phyloP scores from a whole-genome alignment of 2,797 vertebrate genomes.

The Amphiprion clarkii region DNA sequence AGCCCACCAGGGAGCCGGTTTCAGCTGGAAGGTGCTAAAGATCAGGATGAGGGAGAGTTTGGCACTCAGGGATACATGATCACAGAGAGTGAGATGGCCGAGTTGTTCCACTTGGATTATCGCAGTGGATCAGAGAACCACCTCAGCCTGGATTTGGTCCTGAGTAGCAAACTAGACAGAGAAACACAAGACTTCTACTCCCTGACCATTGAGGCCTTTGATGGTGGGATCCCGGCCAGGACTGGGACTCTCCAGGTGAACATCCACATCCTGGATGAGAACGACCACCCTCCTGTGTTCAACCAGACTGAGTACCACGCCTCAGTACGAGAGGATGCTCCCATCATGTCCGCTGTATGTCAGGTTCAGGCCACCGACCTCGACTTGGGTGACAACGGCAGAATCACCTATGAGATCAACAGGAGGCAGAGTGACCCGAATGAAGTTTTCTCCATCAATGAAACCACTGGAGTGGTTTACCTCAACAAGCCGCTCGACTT shows the following conservation, averaged over 20 bases:
- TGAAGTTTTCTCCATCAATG: conserved; percentile 86
- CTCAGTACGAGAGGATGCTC: conserved; percentile 86
- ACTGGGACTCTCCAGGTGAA: conserved; percentile 85
- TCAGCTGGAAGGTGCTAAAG: conserved; percentile 88
- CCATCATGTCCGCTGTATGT: conserved; percentile 81
- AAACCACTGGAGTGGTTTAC: conserved; percentile 85
- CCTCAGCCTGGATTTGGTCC: conserved; percentile 86
- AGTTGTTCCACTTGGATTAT: conserved; percentile 80
- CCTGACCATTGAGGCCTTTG: conserved; percentile 90
- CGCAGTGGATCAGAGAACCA: conserved; percentile 55
- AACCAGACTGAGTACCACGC: conserved; percentile 87
- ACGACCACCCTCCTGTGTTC: conserved; percentile 92
- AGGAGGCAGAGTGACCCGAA: conserved; percentile 84
- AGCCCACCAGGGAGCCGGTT: conserved; percentile 88
- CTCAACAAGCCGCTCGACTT: conserved; percentile 90
- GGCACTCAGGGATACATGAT: conserved; percentile 90
- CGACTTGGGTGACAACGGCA: conserved; percentile 88
- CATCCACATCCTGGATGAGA: conserved; percentile 90
- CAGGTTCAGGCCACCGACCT: conserved; percentile 89
- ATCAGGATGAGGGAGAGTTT: conserved; percentile 88
- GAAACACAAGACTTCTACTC: conserved; percentile 85
- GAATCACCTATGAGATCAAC: conserved; percentile 87
- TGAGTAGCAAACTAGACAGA: conserved; percentile 86
- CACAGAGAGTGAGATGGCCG: conserved; percentile 59
- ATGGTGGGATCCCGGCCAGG: conserved; percentile 89